These are phyloP conservation scores for Cerastis leucographa DNA, from an alignment of 2,888 invertebrate genomes.

Conservation along the genomic window DNA sequence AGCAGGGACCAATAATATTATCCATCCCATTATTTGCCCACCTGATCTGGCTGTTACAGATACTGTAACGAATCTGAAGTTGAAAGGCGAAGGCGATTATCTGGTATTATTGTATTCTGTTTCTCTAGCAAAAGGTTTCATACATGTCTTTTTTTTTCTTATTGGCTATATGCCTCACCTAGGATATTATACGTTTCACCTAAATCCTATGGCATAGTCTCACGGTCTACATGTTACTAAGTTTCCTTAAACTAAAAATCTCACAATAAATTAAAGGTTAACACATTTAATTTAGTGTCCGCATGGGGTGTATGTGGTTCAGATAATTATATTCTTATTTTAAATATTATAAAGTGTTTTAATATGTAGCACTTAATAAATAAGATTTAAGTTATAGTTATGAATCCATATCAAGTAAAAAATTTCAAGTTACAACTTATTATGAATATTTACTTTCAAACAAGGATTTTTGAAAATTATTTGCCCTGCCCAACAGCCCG, in stretches of 20 bases:
- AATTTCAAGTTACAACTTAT: not conserved
- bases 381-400: constrained; percentile 1
- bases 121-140: not conserved
- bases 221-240: constrained; percentile 31
- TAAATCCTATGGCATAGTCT: constrained; percentile 1
- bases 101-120: not conserved
- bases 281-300: constrained; percentile 20
- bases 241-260: constrained; percentile 35
- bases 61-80: not conserved
- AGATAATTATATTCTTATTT: constrained; percentile 12
- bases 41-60: not conserved
- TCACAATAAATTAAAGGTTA: constrained; percentile 1
- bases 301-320: constrained; percentile 66
- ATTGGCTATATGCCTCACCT: not conserved
- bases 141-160: not conserved
- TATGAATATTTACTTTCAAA: not conserved
- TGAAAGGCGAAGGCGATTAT: not conserved
- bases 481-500: not conserved
- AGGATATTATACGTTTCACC: not conserved
- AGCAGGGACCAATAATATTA: not conserved
- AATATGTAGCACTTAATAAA: constrained; percentile 3
- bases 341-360: constrained; percentile 8
- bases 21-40: not conserved
- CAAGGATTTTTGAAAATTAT: not conserved
- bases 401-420: not conserved